phyloP scores from a whole-genome alignment of 2,888 invertebrate genomes.

The Aphidius colemani region DNA sequence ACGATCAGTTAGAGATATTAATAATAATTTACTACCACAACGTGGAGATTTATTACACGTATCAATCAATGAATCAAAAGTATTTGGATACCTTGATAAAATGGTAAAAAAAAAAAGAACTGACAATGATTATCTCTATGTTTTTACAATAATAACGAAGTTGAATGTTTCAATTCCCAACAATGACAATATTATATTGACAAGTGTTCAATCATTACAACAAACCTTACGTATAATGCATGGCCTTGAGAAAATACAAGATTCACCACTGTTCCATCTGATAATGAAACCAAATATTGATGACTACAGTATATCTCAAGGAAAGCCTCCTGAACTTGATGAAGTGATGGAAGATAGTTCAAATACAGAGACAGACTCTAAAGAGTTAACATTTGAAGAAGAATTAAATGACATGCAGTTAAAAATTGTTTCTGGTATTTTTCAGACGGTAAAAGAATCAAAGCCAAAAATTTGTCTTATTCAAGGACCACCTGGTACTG shows the following conservation, averaged over 20 bases:
- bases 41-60: constrained; percentile 20
- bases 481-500: constrained; percentile 83
- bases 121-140: too few species aligned
- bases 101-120: background rate
- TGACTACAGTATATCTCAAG: constrained; percentile 49
- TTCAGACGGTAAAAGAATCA: constrained; percentile 59
- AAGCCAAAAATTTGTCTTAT: constrained; percentile 74
- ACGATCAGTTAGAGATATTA: background rate
- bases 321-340: too few species aligned
- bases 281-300: constrained; percentile 66
- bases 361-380: too few species aligned
- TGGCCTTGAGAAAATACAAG: constrained; percentile 1
- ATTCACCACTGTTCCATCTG: constrained; percentile 58
- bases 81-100: constrained; percentile 19
- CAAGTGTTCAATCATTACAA: constrained; percentile 6
- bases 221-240: constrained; percentile 8
- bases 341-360: too few species aligned
- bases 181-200: background rate
- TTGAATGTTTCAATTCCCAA: too few species aligned
- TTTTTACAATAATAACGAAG: too few species aligned
- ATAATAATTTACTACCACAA: background rate
- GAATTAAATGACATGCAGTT: constrained; percentile 68
- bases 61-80: background rate
- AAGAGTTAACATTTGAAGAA: constrained; percentile 32
- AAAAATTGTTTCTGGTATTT: constrained; percentile 65